Percentiles rank a stretch among this genome's conserved stretches.
phyloP scores from a whole-genome alignment of 2,797 vertebrate genomes.

The Myotis pilosus region DNA sequence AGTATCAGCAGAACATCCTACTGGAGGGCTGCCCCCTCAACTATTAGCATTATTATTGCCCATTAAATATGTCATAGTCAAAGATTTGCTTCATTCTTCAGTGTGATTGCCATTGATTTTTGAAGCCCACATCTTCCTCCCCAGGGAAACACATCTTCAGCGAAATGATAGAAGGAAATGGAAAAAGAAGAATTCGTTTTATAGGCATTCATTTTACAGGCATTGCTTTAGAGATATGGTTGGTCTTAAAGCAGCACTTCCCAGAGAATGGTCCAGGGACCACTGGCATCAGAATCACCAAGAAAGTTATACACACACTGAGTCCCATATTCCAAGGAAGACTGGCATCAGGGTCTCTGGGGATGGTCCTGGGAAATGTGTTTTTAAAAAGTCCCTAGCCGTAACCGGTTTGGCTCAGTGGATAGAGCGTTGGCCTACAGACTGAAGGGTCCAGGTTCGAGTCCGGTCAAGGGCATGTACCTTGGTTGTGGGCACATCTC shows the following conservation, averaged over 20 bases:
- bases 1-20: not conserved
- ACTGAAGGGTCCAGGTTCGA: too few species aligned
- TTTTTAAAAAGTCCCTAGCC: not conserved
- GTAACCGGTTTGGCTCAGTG: too few species aligned
- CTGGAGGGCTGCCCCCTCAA: not conserved
- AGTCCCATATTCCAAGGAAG: not conserved
- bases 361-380: not conserved
- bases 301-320: not conserved
- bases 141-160: constrained; percentile 74
- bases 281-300: not conserved
- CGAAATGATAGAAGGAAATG: constrained; percentile 71
- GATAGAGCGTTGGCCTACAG: too few species aligned
- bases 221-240: not conserved
- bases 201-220: constrained; percentile 48
- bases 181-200: constrained; percentile 68
- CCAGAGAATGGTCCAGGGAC: not conserved
- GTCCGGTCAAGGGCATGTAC: too few species aligned
- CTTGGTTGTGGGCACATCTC: too few species aligned
- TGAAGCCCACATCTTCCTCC: constrained; percentile 71
- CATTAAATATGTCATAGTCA: constrained; percentile 76
- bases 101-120: constrained; percentile 77
- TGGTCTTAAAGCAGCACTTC: not conserved
- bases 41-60: constrained; percentile 75
- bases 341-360: not conserved
- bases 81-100: constrained; percentile 72